Conservation (phyloP, 2,113 vertebrate genomes). For the Brienomyrus longianalis region DNA sequence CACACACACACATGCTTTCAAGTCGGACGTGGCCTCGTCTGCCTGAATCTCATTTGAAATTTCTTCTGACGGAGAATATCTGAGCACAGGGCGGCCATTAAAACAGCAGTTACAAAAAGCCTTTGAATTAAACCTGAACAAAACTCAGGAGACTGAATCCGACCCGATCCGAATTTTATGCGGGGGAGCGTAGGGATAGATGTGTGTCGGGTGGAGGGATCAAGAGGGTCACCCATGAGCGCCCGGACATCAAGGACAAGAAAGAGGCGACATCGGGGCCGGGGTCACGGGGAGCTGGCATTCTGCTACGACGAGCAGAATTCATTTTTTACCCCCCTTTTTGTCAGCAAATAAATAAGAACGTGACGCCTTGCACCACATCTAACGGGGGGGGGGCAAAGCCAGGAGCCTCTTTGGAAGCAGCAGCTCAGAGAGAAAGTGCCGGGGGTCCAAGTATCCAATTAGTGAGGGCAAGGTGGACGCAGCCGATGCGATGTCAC, state of each 20-base stretch:
- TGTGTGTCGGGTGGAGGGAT: conserved; percentile 32
- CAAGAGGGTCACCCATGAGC: conserved; percentile 38
- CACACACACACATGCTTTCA: conserved; percentile 27
- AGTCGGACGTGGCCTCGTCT: conserved; percentile 34
- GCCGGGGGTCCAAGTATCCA: conserved; percentile 50
- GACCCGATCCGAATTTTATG: conserved; percentile 53
- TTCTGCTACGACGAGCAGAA: conserved; percentile 49
- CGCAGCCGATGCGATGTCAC: neutral
- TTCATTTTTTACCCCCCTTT: conserved; percentile 43
- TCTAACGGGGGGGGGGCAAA: conserved; percentile 53
- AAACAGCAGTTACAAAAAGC: conserved; percentile 68
- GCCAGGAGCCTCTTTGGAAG: conserved; percentile 48
- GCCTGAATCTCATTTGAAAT: conserved; percentile 65
- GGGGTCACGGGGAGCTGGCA: conserved; percentile 43
- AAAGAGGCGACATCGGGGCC: conserved; percentile 35
- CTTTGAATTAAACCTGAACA: conserved; percentile 79
- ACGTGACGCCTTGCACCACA: conserved; percentile 46
- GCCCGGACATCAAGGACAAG: conserved; percentile 52
- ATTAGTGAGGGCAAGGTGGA: conserved; percentile 39
- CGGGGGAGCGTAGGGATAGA: conserved; percentile 39
- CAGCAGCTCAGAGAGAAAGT: conserved; percentile 42
- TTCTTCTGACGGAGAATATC: conserved; percentile 78
- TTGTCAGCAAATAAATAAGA: conserved; percentile 52
- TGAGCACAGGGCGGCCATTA: conserved; percentile 72
- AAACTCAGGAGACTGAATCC: conserved; percentile 72